Conservation (phyloP, 1,140 invertebrate genomes). For the Neodiprion lecontei region DNA sequence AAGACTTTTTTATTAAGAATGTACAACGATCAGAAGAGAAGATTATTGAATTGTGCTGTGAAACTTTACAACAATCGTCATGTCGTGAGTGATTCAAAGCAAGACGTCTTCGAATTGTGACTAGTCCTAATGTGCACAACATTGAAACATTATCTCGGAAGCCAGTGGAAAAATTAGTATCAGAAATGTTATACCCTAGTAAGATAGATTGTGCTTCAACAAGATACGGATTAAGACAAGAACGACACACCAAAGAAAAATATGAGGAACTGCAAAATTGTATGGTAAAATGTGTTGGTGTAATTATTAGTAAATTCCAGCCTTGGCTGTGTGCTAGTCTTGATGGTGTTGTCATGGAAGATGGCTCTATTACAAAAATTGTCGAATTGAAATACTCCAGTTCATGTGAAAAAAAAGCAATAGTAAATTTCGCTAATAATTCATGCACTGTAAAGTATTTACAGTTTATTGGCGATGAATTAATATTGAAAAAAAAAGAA, state of each 20-base stretch:
- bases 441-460: constrained; percentile 37
- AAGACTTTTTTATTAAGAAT: constrained; percentile 35
- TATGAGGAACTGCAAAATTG: constrained; percentile 29
- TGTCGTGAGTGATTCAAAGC: constrained; percentile 31
- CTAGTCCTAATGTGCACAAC: constrained; percentile 35
- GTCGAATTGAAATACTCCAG: constrained; percentile 42
- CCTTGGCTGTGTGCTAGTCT: constrained; percentile 40
- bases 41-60: constrained; percentile 42
- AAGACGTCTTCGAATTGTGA: constrained; percentile 33
- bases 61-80: constrained; percentile 36
- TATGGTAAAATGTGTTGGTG: constrained; percentile 31
- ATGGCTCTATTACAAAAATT: constrained; percentile 28
- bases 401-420: constrained; percentile 31
- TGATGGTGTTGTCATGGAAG: constrained; percentile 36
- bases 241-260: constrained; percentile 21
- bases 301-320: constrained; percentile 31
- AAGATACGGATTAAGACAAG: constrained; percentile 30
- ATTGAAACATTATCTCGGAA: constrained; percentile 35
- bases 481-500: constrained; percentile 29
- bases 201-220: constrained; percentile 23
- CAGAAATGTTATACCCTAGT: constrained; percentile 28
- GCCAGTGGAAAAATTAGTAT: constrained; percentile 28
- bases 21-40: constrained; percentile 37
- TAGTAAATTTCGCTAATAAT: constrained; percentile 30
- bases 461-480: constrained; percentile 23